A percentile compares a stretch with the other conserved stretches of the same genome.
Evolutionary conservation across 2,888 invertebrate genomes (phyloP).

Genomic region (Drosophila neotestacea): DNA sequence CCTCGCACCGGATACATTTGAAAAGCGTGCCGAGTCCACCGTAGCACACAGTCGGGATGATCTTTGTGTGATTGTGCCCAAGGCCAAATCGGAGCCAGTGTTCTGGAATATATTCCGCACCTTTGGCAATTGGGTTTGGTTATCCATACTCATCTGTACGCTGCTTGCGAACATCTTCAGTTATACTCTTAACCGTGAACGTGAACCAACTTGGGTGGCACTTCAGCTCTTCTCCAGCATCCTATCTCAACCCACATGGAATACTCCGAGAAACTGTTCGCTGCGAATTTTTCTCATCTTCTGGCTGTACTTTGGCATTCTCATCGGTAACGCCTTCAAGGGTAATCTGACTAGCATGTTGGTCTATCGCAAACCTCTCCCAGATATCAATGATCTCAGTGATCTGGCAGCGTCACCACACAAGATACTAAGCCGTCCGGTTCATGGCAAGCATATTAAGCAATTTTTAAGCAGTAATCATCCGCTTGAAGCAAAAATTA

Average conservation of each 20-base stretch:
- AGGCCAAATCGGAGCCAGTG: constrained; percentile 86
- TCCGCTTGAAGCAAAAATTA: constrained; percentile 69
- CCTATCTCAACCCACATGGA: constrained; percentile 69
- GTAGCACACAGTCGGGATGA: constrained; percentile 87
- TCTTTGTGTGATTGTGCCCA: constrained; percentile 87
- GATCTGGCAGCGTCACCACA: constrained; percentile 76
- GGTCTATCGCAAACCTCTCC: constrained; percentile 76
- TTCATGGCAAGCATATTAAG: constrained; percentile 84
- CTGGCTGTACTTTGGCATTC: constrained; percentile 83
- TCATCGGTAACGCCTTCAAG: constrained; percentile 83
- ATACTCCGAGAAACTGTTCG: constrained; percentile 47
- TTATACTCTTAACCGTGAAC: constrained; percentile 40
- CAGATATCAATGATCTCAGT: constrained; percentile 80
- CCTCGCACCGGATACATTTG: constrained; percentile 85
- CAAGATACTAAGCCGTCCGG: constrained; percentile 83
- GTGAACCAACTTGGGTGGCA: constrained; percentile 2
- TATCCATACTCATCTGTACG: constrained; percentile 62
- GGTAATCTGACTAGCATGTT: constrained; percentile 84
- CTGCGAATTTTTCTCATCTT: constrained; percentile 77
- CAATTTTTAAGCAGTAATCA: constrained; percentile 83
- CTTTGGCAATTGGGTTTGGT: constrained; percentile 80
- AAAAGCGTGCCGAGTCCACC: constrained; percentile 86
- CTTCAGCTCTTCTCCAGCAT: constrained; percentile 73
- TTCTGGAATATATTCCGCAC: constrained; percentile 85
- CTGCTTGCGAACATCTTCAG: constrained; percentile 69